Evolutionary conservation across 1,140 invertebrate genomes (phyloP), one percentile per base, ranked within the genome.

Genomic region (Drosophila virilis): DNA sequence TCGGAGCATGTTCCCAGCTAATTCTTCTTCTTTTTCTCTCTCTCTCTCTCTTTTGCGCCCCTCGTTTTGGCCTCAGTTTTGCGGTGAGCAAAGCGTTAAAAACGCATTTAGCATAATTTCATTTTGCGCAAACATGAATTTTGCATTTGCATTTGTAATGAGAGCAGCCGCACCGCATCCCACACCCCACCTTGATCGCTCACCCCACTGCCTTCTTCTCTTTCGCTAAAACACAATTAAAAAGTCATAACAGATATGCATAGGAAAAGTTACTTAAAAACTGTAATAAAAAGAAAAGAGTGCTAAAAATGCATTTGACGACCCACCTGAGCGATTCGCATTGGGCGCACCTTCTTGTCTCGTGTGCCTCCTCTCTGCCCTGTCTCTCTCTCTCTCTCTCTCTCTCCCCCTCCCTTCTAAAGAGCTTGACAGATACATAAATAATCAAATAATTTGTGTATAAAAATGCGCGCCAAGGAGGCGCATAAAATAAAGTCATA

Each of bases 401-500:
- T 48, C n/a, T n/a, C n/a, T 3, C 12, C 28, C 8, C 13, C 22
- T 28, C 4, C 22, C 22, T 28, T 4, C 22, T 48, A 6, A 10
- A 15, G 40, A 13, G 38, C 10, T 40, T 17, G 32, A 52, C 33
- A 72, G 69, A 65, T 60, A 65, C 73, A 78, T 78, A 76, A 76
- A 76, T 78, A 78, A 78, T 76, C 61, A 57, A 88, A 86, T 86
- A 86, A 86, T 82, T 76, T 86, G 72, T 85, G 58, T 82, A 88
- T 86, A 82, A 88, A 85, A 86, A 86, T 88, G 82, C 69, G 77
- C 60, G 69, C 72, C 70, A 62, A 73, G 66, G 67, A 59, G 68
- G 38, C 74, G 48, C 52, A 77, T 68, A 72, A 90, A 90, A 90
- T 90, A 90, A 90, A 90, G 81, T 90, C 85, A 90, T 90, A 90